Conservation (phyloP, 1,140 invertebrate genomes). For the Oryzaephilus surinamensis region DNA sequence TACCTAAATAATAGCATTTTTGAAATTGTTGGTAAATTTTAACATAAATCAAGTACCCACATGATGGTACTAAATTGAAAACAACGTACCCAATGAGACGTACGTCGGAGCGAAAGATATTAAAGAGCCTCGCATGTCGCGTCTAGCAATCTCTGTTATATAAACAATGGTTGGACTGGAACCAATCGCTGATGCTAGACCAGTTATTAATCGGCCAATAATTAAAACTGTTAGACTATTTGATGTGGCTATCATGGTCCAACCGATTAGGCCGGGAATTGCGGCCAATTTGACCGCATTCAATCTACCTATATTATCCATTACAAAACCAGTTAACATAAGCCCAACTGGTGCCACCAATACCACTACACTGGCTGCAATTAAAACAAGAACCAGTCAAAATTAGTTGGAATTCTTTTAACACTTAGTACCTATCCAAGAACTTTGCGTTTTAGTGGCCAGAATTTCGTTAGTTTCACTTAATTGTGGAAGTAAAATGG, state of each 20-base stretch:
- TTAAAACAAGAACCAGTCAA: too few relatives aligned
- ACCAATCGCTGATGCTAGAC: constrained; percentile 33
- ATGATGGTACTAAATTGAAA: background rate
- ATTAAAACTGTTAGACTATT: background rate
- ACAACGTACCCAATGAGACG: constrained; percentile 39
- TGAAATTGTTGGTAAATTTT: background rate
- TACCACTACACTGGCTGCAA: constrained; percentile 4
- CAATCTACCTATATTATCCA: constrained; percentile 3
- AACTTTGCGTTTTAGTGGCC: background rate
- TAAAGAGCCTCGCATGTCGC: constrained; percentile 43
- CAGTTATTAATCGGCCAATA: background rate
- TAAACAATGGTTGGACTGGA: constrained; percentile 46
- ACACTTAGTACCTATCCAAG: constrained; percentile 4
- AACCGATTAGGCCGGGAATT: constrained; percentile 4
- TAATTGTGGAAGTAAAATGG: constrained; percentile 7
- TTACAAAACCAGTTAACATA: constrained; percentile 4
- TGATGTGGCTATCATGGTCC: background rate
- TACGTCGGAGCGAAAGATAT: constrained; percentile 43
- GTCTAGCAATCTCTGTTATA: constrained; percentile 45
- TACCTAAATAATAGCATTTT: constrained; percentile 35
- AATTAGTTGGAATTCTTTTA: background rate
- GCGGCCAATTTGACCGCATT: constrained; percentile 1
- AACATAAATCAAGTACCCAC: background rate
- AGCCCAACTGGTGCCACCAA: constrained; percentile 1
- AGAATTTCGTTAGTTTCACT: constrained; percentile 1